phyloP scores from a whole-genome alignment of 2,888 invertebrate species.

The Xestia xanthographa region DNA sequence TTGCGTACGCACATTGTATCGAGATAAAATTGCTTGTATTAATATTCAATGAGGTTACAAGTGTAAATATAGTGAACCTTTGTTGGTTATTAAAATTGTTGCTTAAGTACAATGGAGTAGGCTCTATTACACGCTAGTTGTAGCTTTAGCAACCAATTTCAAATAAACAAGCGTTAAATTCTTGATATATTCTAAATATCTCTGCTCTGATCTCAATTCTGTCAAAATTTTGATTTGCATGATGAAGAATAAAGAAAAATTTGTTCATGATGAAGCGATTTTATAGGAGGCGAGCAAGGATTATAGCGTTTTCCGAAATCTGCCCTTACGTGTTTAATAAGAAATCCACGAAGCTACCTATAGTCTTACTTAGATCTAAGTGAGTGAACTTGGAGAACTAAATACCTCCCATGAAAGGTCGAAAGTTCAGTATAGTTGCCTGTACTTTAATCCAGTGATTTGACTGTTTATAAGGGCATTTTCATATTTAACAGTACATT shows the following conservation, averaged over 20 bases:
- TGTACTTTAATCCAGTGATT: background rate
- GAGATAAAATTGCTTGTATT: conserved; percentile 59
- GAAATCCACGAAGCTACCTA: too few relatives aligned
- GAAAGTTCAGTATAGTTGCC: too few relatives aligned
- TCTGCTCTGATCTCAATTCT: too few relatives aligned
- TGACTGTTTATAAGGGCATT: background rate
- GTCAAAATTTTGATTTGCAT: too few relatives aligned
- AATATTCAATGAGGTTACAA: conserved; percentile 61
- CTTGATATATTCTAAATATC: too few relatives aligned
- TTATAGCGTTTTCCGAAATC: too few relatives aligned
- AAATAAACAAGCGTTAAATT: too few relatives aligned
- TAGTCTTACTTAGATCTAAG: background rate
- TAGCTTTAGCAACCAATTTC: too few relatives aligned
- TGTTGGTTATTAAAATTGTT: conserved; percentile 38
- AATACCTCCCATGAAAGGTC: background rate
- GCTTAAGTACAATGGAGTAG: background rate
- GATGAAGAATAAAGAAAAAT: too few relatives aligned
- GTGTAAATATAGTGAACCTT: conserved; percentile 25
- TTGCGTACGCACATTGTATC: conserved; percentile 60
- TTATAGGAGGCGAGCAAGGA: too few relatives aligned
- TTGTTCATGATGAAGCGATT: too few relatives aligned
- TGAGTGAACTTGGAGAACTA: background rate
- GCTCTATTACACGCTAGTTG: background rate
- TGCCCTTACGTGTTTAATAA: too few relatives aligned
- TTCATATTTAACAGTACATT: background rate